phyloP scores from a whole-genome alignment of 1,140 invertebrate species.

The Euura saliciscinereae region DNA sequence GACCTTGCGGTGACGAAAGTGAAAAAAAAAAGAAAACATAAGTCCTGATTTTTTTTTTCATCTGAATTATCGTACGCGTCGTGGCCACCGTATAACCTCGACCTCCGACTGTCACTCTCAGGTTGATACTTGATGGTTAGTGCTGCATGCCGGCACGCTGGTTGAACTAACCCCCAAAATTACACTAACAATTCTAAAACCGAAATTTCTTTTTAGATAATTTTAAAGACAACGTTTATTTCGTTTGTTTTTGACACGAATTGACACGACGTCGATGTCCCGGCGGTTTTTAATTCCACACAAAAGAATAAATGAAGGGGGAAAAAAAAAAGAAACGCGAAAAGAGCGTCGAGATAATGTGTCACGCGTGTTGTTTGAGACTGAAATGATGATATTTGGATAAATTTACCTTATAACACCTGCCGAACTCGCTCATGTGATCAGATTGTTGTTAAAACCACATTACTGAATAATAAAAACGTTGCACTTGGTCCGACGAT shows the following conservation, averaged over 20 bases:
- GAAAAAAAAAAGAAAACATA: no score
- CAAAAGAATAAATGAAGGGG: neutral
- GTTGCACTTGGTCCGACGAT: neutral
- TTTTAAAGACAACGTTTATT: no score
- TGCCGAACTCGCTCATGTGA: conserved; percentile 36
- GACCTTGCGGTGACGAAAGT: neutral
- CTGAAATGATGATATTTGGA: no score
- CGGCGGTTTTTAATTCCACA: no score
- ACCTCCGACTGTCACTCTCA: no score
- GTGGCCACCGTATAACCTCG: no score
- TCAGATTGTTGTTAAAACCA: conserved; percentile 27
- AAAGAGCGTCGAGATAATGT: neutral
- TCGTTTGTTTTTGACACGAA: neutral
- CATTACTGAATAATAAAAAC: conserved; percentile 16
- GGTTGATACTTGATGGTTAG: no score
- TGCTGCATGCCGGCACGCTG: no score
- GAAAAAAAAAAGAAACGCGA: conserved; percentile 14
- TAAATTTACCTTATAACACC: conserved; percentile 37
- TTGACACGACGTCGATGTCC: conserved; percentile 12
- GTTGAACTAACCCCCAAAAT: no score
- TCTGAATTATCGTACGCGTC: no score
- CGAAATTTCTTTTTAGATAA: neutral
- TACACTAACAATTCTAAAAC: no score
- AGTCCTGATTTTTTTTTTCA: no score
- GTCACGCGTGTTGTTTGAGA: neutral